These are phyloP conservation scores for Limnephilus rhombicus DNA, from an alignment of 2,888 invertebrate genomes.

Conservation along the genomic window DNA sequence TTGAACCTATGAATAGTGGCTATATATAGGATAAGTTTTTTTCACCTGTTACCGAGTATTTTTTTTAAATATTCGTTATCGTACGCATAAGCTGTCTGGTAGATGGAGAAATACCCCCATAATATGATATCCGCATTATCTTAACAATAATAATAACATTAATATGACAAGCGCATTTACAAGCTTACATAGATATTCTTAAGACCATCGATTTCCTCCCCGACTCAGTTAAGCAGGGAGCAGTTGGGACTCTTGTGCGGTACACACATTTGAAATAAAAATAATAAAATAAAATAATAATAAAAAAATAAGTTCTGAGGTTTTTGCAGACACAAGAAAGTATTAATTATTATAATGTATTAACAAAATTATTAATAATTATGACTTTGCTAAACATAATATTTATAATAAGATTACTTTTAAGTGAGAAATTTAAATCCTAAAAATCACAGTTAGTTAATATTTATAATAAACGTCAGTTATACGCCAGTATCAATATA, in stretches of 20 bases:
- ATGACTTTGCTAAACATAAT: background rate
- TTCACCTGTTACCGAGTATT: too few species aligned
- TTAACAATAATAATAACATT: background rate
- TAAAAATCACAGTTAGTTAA: background rate
- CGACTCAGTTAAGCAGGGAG: too few species aligned
- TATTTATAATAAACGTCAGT: background rate
- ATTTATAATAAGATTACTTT: background rate
- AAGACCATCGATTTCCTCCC: background rate
- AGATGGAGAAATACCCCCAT: too few species aligned
- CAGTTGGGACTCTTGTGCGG: background rate
- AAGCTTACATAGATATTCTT: background rate
- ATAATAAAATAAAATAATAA: background rate
- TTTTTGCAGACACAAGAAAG: background rate
- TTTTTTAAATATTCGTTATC: too few species aligned
- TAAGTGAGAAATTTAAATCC: background rate
- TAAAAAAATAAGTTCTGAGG: background rate
- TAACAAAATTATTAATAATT: too few species aligned
- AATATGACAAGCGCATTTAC: background rate
- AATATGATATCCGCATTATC: background rate
- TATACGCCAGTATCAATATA: background rate
- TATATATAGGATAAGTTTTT: too few species aligned
- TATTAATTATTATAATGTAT: background rate
- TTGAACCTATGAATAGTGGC: too few species aligned
- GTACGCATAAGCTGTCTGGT: too few species aligned
- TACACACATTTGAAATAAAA: too few species aligned